These are phyloP conservation scores for Nothobranchius furzeri DNA, from an alignment of 2,113 vertebrate genomes.

Conservation along the genomic window DNA sequence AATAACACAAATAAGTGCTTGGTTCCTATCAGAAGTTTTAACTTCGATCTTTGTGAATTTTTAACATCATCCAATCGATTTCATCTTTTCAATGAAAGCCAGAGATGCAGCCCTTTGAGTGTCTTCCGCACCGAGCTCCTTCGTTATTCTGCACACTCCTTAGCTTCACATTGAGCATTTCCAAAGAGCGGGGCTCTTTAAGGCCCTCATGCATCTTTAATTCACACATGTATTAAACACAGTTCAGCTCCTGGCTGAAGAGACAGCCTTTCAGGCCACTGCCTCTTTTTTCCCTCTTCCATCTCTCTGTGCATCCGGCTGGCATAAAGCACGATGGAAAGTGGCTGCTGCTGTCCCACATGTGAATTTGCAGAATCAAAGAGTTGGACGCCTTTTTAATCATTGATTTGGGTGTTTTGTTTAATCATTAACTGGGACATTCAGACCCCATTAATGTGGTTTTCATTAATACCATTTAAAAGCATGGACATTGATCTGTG, in stretches of 20 bases:
- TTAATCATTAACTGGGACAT: slow-evolving; percentile 25
- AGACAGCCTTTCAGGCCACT: slow-evolving; percentile 45
- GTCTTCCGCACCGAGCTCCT: slow-evolving; percentile 16
- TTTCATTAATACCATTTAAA: slow-evolving; percentile 65
- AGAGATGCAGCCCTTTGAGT: not conserved
- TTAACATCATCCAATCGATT: not conserved
- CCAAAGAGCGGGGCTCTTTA: slow-evolving; percentile 35
- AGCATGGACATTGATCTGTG: slow-evolving; percentile 24
- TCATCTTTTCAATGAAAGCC: slow-evolving; percentile 35
- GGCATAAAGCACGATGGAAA: slow-evolving; percentile 9
- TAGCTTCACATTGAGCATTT: slow-evolving; percentile 30
- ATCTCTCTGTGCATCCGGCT: slow-evolving; percentile 9
- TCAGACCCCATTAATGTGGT: slow-evolving; percentile 67
- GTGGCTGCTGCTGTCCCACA: slow-evolving; percentile 19
- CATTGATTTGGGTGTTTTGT: not conserved
- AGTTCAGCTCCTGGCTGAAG: slow-evolving; percentile 57
- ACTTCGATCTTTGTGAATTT: slow-evolving; percentile 10
- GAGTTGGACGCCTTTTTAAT: slow-evolving; percentile 28
- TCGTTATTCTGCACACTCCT: slow-evolving; percentile 42
- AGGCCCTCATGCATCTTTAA: slow-evolving; percentile 63
- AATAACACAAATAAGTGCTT: not conserved
- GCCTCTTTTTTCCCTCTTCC: slow-evolving; percentile 28
- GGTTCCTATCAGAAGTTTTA: slow-evolving; percentile 12
- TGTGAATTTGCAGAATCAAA: slow-evolving; percentile 39
- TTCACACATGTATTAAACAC: slow-evolving; percentile 55